These are phyloP conservation scores for Danionella cerebrum DNA, from an alignment of 2,113 vertebrate genomes.

Conservation along the genomic window DNA sequence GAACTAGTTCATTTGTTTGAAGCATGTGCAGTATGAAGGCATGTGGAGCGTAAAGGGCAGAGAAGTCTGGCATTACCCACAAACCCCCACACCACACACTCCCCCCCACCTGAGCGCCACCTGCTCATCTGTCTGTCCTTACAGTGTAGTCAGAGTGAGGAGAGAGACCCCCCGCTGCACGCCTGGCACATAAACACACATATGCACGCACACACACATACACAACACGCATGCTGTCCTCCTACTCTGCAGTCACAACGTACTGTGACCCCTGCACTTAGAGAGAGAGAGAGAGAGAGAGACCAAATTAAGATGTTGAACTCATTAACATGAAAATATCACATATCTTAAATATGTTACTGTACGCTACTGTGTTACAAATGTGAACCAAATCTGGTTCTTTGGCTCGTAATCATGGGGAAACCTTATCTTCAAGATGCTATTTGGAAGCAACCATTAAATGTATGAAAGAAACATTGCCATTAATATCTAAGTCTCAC, in stretches of 20 bases:
- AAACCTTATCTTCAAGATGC: no score
- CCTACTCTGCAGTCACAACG: constrained; percentile 4
- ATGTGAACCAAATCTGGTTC: no score
- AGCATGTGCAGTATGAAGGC: constrained; percentile 35
- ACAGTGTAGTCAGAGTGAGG: constrained; percentile 39
- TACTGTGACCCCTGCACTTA: constrained; percentile 35
- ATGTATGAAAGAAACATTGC: no score
- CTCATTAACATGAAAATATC: no score
- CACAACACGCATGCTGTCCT: constrained; percentile 12
- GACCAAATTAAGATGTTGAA: no score
- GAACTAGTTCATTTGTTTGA: not conserved
- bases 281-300: no score
- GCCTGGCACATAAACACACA: constrained; percentile 24
- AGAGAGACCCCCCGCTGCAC: constrained; percentile 26
- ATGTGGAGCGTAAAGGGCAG: constrained; percentile 56
- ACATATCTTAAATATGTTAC: no score
- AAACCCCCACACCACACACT: constrained; percentile 44
- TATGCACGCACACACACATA: constrained; percentile 18
- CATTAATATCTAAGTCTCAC: no score
- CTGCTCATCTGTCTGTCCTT: constrained; percentile 73
- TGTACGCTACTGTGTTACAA: no score
- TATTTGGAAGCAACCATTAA: no score
- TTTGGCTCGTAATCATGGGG: no score
- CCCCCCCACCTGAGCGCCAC: constrained; percentile 72
- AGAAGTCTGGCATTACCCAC: constrained; percentile 27